phyloP scores from a whole-genome alignment of 2,113 vertebrate species.

The Anser cygnoides region DNA sequence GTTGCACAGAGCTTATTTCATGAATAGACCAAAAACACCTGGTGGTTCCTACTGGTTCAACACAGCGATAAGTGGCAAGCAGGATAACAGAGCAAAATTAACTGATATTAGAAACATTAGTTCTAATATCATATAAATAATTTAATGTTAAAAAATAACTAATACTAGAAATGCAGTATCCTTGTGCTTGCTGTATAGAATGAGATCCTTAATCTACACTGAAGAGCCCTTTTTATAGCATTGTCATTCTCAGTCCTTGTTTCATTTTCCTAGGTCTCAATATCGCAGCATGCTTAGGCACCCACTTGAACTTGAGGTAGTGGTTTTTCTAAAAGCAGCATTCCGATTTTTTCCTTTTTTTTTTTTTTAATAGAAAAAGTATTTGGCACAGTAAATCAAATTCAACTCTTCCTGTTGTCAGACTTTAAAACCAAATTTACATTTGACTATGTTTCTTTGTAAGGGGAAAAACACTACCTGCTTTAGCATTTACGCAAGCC shows the following conservation, averaged over 20 bases:
- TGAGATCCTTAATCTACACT: not conserved
- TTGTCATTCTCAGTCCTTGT: not conserved
- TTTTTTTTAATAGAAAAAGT: not conserved
- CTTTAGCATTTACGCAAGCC: not conserved
- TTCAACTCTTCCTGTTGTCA: not conserved
- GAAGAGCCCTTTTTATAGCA: not conserved
- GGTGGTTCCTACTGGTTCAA: not conserved
- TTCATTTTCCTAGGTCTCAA: not conserved
- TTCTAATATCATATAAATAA: too few relatives aligned
- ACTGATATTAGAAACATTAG: too few relatives aligned
- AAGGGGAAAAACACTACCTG: not conserved
- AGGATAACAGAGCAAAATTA: not conserved
- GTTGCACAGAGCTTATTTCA: not conserved
- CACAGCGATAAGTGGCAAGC: not conserved
- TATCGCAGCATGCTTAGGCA: not conserved
- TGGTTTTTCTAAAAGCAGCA: not conserved
- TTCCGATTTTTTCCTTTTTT: not conserved
- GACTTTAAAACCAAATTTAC: not conserved
- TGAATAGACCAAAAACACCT: not conserved
- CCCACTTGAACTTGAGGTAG: not conserved
- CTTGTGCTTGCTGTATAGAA: too few relatives aligned
- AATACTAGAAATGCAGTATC: not conserved
- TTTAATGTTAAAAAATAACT: too few relatives aligned
- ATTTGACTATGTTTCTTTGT: not conserved
- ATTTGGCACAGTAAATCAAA: not conserved